phyloP scores from a whole-genome alignment of 1,140 invertebrate species.

The Amphibalanus amphitrite region DNA sequence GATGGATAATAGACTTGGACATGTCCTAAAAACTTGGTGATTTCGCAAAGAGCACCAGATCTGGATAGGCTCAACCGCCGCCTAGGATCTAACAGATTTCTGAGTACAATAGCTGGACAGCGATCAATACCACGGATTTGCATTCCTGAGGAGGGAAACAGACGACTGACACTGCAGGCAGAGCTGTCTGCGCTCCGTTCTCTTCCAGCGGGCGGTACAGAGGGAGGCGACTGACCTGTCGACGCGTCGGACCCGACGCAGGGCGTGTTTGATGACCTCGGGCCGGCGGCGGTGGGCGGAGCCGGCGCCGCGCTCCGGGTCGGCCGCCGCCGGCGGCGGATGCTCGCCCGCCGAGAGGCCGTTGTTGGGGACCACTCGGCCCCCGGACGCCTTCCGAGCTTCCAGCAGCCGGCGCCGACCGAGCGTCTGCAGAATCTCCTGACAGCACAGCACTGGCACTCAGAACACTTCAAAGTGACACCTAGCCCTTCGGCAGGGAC shows the following conservation, averaged over 20 bases:
- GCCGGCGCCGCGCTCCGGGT: neutral
- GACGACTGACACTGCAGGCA: too few species aligned
- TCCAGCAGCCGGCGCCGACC: slow-evolving; percentile 76
- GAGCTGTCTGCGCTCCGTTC: too few species aligned
- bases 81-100: too few species aligned
- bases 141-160: too few species aligned
- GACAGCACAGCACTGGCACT: neutral
- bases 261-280: neutral
- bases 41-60: too few species aligned
- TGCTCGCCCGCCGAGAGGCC: neutral
- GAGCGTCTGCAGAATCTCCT: slow-evolving; percentile 58
- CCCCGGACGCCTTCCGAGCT: slow-evolving; percentile 33
- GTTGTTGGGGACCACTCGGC: slow-evolving; percentile 8
- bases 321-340: neutral
- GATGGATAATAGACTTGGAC: too few species aligned
- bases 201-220: too few species aligned
- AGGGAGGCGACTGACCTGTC: neutral
- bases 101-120: too few species aligned
- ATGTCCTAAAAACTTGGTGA: too few species aligned
- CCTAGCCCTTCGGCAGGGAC: too few species aligned
- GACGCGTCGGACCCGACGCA: neutral
- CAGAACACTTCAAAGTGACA: neutral
- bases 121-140: too few species aligned
- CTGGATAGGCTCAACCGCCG: too few species aligned
- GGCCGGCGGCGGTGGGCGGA: neutral